Evolutionary conservation across 2,888 invertebrate genomes (phyloP), one percentile per base, ranked within the genome.

Genomic region (Plagodis dolabraria): DNA sequence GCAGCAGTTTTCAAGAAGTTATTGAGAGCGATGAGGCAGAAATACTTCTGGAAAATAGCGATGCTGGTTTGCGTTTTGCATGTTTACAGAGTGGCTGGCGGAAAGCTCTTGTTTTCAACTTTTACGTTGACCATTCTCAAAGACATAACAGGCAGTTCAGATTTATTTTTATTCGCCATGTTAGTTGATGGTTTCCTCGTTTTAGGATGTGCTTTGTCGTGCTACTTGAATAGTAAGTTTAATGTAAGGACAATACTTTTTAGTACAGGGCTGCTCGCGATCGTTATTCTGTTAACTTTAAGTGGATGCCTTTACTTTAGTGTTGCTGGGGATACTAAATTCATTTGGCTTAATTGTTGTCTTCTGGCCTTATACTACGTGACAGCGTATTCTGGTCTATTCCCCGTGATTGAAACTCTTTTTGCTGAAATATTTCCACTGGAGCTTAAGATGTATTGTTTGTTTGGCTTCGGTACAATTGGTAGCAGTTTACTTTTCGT

Each of bases 391-490:
- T 43, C 59, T 7, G 63, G 75, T 0, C 70, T 75, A 2, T 74
- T 70, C 53, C 68, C 74, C 0, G 66, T 76, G 0, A 50, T 75
- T 8, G 76, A 76, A 42, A 60, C 70, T 5, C 50, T 77, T 7
- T 52, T 70, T 6, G 53, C 68, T 0, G 79, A 78, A 64, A 64
- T 76, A 48, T 71, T 65, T 53, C 78, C 78, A 1, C 53, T 76
- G 33, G 74, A 79, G 36, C 59, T 75, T 7, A 79, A 77, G 49
- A 60, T 60, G 64, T 65, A 9, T 61, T 68, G 55, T 65, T 57
- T 49, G 44, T 65, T 36, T 57, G 72, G 74, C 5, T 52, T 66
- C 0, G 45, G 60, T 5, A 63, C 60, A 2, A 47, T 63, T 67
- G 42, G 61, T 48, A 33, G 68, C 64, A 33, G 35, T 53, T 34